These are phyloP conservation scores for Agonopterix heracliana DNA, from an alignment of 2,888 invertebrate species.

Conservation along the genomic window DNA sequence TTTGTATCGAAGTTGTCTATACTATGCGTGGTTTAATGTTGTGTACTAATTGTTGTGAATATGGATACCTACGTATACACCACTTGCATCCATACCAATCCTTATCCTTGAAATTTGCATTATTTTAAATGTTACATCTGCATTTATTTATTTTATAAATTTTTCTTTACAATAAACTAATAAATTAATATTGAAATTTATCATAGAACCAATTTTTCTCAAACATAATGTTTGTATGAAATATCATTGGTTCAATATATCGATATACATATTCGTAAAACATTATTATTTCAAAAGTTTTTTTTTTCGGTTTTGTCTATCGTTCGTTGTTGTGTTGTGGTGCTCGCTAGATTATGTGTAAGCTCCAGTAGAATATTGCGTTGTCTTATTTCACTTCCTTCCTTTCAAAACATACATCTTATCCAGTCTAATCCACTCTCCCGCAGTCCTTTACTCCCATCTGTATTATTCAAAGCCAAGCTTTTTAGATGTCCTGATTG, in stretches of 20 bases:
- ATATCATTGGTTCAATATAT: too few relatives aligned
- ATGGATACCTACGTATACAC: constrained; percentile 46
- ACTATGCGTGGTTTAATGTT: constrained; percentile 67
- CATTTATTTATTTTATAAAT: not conserved
- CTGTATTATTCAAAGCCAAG: constrained; percentile 43
- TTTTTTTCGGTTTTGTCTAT: not conserved
- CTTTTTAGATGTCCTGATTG: constrained; percentile 24
- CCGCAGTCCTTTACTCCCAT: constrained; percentile 9
- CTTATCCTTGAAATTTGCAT: constrained; percentile 32
- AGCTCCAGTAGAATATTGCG: constrained; percentile 3
- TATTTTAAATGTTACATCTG: constrained; percentile 2
- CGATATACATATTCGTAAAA: too few relatives aligned
- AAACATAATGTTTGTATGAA: too few relatives aligned
- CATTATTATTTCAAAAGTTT: not conserved
- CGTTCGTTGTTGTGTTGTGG: constrained; percentile 2
- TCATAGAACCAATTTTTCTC: not conserved
- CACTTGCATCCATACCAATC: constrained; percentile 64
- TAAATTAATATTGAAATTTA: too few relatives aligned
- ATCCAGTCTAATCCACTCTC: constrained; percentile 6
- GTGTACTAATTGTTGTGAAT: constrained; percentile 68
- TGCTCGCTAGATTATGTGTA: constrained; percentile 5
- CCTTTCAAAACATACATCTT: not conserved
- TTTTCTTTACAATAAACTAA: not conserved
- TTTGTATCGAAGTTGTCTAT: constrained; percentile 38
- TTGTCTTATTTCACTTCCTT: constrained; percentile 20